phyloP scores from a whole-genome alignment of 1,140 invertebrate genomes.

The Episyrphus balteatus region DNA sequence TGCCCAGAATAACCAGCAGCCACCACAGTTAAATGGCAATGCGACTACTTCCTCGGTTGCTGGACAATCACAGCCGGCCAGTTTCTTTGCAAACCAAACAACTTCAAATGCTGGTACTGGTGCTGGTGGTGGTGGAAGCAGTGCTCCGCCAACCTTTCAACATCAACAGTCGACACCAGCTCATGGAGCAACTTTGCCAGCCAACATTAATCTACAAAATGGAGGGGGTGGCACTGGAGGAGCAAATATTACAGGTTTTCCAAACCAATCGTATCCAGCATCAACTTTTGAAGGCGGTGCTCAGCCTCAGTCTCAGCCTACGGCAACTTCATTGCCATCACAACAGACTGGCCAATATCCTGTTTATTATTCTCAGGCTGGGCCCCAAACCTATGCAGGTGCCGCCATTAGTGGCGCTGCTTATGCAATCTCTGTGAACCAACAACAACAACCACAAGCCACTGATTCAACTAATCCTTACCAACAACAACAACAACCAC shows the following conservation, averaged over 20 bases:
- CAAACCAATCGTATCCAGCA: background rate
- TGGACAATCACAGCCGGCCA: slow-evolving; percentile 19
- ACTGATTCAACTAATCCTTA: background rate
- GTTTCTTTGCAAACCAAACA: too few relatives aligned
- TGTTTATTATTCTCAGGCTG: background rate
- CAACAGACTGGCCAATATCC: slow-evolving; percentile 3
- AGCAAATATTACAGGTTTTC: slow-evolving; percentile 3
- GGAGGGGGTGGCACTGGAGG: slow-evolving; percentile 9
- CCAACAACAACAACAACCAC: background rate
- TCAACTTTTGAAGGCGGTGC: slow-evolving; percentile 11
- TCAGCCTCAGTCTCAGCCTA: slow-evolving; percentile 13
- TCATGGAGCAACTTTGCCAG: slow-evolving; percentile 39
- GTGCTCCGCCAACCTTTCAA: slow-evolving; percentile 1
- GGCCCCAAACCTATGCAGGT: background rate
- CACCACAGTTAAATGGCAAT: slow-evolving; percentile 26
- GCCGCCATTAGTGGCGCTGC: background rate
- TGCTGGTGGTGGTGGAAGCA: background rate
- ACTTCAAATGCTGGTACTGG: slow-evolving; percentile 3
- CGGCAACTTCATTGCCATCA: slow-evolving; percentile 10
- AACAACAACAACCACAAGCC: background rate
- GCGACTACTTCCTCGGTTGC: slow-evolving; percentile 21
- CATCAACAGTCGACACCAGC: slow-evolving; percentile 11
- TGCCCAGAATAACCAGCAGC: slow-evolving; percentile 7
- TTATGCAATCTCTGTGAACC: background rate
- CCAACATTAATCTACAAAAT: slow-evolving; percentile 36